Evolutionary conservation across 2,797 vertebrate species (phyloP), one percentile per base, ranked within the genome.

Genomic region (Lepilemur septentrionalis): DNA sequence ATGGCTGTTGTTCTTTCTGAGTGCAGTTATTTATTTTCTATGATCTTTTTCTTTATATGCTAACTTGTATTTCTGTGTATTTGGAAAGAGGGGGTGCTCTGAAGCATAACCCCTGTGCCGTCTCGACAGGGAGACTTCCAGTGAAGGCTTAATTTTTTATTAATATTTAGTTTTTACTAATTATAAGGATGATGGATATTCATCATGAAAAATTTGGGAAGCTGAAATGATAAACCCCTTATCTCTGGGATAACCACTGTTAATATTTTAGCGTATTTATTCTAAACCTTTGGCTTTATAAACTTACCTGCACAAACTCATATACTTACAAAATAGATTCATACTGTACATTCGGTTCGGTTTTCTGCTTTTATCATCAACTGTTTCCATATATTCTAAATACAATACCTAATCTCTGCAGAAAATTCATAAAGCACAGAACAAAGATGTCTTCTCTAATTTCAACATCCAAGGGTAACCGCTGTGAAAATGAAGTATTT

Each of bases 261-360:
- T 94, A 95, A 75, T 94, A 72, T 83, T 91, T 97, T 80, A 96
- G 48, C 52, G 57, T 38, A n/a, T 83, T 94, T 94, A 55, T 78
- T 89, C 91, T 83, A 89, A 96, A 90, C 23, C 13, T 86, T 93
- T 63, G 4, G 35, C 63, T 90, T 67, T 93, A 52, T 89, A 96
- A 83, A 93, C 70, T 82, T 35, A 87, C 6, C 17, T 18, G 92
- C 13, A 76, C 13, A n/a, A 28, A 83, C 30, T 32, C 70, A 63
- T 57, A 70, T 1, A n/a, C 80, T 75, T 63, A 79, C 18, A 69
- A 85, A 93, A 67, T 50, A 32, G 50, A 61, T 72, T 94, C 23
- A 59, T 67, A 59, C 30, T 87, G 5, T 48, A 38, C 35, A 15
- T 91, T 87, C 57, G 10, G 41, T 38, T 94, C 32, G 15, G 25